Base-by-base conservation (phyloP, 2,113 vertebrate genomes). In the Uria aalge region DNA sequence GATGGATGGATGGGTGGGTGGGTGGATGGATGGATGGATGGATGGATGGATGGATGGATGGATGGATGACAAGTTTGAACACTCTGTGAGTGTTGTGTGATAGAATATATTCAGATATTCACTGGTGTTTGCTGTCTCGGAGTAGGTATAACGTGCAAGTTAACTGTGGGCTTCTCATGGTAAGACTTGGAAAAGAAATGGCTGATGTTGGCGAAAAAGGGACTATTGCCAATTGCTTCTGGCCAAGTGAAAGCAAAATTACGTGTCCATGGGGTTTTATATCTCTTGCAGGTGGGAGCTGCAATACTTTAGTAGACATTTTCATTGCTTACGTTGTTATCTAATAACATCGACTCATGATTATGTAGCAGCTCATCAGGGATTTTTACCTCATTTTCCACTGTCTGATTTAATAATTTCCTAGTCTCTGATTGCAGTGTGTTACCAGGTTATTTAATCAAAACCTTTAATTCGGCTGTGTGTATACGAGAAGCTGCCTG, bases 381-480 rank as follows among this genome's bases (percentile, higher is more conserved):
- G 52, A 45, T 60, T 86, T 83, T 75, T 84, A 16, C 41, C 32
- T 93, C 40, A 20, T 95, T 96, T 93, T 72, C 87, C 77, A 47
- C 55, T 74, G 30, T 47, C 78, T 84, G 43, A 85, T 85, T 78
- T 81, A 95, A 73, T 84, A 74, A 78, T 96, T 93, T 91, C 85
- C 38, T 63, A 15, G 1, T 85, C 32, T 93, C 77, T 71, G 72
- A 71, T 43, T 84, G 73, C 53, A 72, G 43, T 34, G 32, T 41
- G 57, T 79, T 90, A 30, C 27, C 40, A 36, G 18, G 12, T 55
- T 94, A 43, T 88, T 94, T 73, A 94, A 64, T 76, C 57, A 76
- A 64, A 87, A 32, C 36, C 32, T 66, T 68, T 40, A 34, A 47
- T 48, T 90, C 24, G 38, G 66, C 30, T 79, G 1, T 21, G 27